These are phyloP conservation scores for Daboia siamensis DNA, from an alignment of 2,113 vertebrate species.

Conservation along the genomic window DNA sequence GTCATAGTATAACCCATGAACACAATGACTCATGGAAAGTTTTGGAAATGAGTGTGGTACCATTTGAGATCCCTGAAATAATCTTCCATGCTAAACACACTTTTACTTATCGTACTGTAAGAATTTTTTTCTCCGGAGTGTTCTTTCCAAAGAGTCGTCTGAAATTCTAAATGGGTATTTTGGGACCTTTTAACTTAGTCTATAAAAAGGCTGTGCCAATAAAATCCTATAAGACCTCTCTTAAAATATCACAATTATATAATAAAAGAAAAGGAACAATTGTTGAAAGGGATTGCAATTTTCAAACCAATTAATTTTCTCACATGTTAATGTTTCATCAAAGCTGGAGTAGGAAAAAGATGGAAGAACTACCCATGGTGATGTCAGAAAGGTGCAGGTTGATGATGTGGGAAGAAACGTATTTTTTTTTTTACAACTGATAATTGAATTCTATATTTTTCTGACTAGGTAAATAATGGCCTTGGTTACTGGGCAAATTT, in stretches of 20 bases:
- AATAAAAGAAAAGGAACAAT: constrained; percentile 52
- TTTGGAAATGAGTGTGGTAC: not conserved
- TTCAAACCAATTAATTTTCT: constrained; percentile 55
- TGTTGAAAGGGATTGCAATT: constrained; percentile 57
- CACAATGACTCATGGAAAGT: not conserved
- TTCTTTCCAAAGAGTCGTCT: constrained; percentile 32
- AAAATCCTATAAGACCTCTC: constrained; percentile 61
- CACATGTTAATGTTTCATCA: constrained; percentile 65
- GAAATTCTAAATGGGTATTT: constrained; percentile 59
- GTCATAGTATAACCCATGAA: not conserved
- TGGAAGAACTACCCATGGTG: not conserved
- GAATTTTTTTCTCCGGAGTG: constrained; percentile 46
- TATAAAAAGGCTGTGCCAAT: constrained; percentile 66
- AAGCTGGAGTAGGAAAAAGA: constrained; percentile 49
- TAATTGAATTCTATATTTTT: constrained; percentile 62
- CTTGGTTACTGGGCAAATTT: constrained; percentile 64
- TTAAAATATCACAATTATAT: constrained; percentile 52
- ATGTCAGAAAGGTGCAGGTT: constrained; percentile 50
- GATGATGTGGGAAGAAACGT: constrained; percentile 33
- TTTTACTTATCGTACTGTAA: constrained; percentile 44
- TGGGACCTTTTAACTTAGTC: constrained; percentile 60
- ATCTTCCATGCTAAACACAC: constrained; percentile 38
- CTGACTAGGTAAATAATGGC: constrained; percentile 55
- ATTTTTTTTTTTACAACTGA: constrained; percentile 49
- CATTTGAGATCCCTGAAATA: constrained; percentile 40